Evolutionary conservation across 1,140 invertebrate species (phyloP).

Genomic region (Zeugodacus cucurbitae): DNA sequence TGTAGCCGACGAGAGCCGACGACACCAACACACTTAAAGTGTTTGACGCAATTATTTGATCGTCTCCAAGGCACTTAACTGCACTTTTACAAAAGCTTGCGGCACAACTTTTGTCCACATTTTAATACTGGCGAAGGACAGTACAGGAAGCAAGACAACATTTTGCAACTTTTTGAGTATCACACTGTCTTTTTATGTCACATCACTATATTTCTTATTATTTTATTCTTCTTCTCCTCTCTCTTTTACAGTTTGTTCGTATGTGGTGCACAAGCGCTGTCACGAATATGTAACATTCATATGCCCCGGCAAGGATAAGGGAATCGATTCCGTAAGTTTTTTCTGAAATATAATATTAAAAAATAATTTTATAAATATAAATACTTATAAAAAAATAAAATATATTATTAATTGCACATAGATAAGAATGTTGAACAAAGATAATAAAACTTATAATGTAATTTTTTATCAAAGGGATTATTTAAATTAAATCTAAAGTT

Average conservation of each 20-base stretch:
- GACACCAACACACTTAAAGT: too few relatives aligned
- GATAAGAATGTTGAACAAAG: too few relatives aligned
- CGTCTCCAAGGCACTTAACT: too few relatives aligned
- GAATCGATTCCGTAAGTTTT: constrained; percentile 96
- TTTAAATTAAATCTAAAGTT: too few relatives aligned
- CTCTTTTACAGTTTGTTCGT: constrained; percentile 83
- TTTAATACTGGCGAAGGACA: not conserved
- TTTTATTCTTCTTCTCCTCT: not conserved
- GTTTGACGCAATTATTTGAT: too few relatives aligned
- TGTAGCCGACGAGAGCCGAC: too few relatives aligned
- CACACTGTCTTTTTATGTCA: not conserved
- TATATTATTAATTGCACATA: too few relatives aligned
- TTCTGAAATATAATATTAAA: not conserved
- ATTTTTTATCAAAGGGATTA: too few relatives aligned
- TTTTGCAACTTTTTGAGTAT: constrained; percentile 10
- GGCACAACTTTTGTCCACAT: constrained; percentile 24
- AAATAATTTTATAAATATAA: too few relatives aligned
- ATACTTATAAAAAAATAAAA: not conserved
- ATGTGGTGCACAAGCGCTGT: constrained; percentile 98
- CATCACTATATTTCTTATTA: not conserved
- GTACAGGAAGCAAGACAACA: not conserved
- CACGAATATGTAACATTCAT: constrained; percentile 99
- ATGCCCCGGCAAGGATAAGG: constrained; percentile 98
- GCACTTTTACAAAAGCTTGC: too few relatives aligned
- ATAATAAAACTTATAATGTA: too few relatives aligned